Percentiles rank a stretch among this genome's conserved stretches.
These are phyloP conservation scores for Rhizomys pruinosus DNA, from an alignment of 2,113 vertebrate genomes.

Conservation along the genomic window DNA sequence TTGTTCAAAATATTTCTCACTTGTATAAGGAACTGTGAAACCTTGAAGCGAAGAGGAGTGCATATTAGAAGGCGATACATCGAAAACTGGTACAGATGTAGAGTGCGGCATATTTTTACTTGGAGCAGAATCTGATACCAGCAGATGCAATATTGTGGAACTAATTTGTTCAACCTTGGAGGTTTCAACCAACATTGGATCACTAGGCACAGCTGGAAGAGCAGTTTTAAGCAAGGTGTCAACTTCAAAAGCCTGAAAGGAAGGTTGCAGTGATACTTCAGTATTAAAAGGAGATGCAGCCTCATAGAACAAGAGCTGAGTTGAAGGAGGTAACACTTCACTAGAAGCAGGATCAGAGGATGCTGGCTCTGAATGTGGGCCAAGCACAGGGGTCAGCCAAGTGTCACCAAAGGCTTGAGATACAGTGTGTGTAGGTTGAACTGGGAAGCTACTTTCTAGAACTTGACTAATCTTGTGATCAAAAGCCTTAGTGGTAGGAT, in stretches of 20 bases:
- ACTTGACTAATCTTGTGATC: conserved; percentile 83
- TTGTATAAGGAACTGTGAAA: conserved; percentile 81
- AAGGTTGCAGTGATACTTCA: conserved; percentile 84
- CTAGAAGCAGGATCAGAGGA: conserved; percentile 85
- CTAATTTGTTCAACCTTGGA: conserved; percentile 81
- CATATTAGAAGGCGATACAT: conserved; percentile 75
- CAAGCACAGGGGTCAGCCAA: conserved; percentile 84
- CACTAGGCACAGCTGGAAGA: conserved; percentile 79
- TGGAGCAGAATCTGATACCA: conserved; percentile 80
- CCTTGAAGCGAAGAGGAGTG: conserved; percentile 80
- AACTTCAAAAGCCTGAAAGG: conserved; percentile 83
- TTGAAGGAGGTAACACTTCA: conserved; percentile 83
- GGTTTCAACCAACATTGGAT: conserved; percentile 83
- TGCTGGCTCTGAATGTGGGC: conserved; percentile 83
- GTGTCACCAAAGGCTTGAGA: conserved; percentile 85
- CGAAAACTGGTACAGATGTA: conserved; percentile 75
- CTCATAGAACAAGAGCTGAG: conserved; percentile 82
- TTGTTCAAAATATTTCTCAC: conserved; percentile 80
- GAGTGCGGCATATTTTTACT: conserved; percentile 80
- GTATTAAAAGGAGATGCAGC: conserved; percentile 84
- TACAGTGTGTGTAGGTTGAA: conserved; percentile 83
- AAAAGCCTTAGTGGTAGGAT: conserved; percentile 83
- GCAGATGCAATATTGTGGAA: conserved; percentile 83
- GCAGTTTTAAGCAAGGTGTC: conserved; percentile 82
- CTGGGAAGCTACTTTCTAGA: conserved; percentile 83